These are phyloP conservation scores for Xerus rutilus DNA, from an alignment of 2,797 vertebrate species.

Conservation along the genomic window DNA sequence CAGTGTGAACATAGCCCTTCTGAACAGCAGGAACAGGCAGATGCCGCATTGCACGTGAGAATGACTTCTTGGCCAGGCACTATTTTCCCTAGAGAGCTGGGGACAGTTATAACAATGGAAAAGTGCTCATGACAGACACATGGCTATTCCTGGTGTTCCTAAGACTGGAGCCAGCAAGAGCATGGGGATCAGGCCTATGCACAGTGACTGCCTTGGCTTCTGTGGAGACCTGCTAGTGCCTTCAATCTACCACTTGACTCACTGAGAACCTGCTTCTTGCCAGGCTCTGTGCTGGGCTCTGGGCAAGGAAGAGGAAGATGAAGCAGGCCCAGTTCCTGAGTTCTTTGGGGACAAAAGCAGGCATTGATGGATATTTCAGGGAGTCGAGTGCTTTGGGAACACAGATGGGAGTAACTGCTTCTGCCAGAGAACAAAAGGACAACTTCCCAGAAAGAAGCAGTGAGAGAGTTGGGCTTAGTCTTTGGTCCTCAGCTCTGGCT, in stretches of 20 bases:
- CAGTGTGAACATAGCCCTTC: not conserved
- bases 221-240: not conserved
- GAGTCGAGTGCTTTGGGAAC: not conserved
- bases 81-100: not conserved
- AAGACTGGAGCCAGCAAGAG: not conserved
- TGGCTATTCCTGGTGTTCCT: not conserved
- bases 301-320: rapidly evolving
- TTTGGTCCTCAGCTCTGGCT: not conserved
- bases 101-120: not conserved
- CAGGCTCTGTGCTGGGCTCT: not conserved
- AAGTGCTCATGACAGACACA: not conserved
- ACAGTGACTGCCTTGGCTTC: not conserved
- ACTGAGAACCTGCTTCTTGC: not conserved
- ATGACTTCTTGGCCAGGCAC: not conserved
- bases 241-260: not conserved
- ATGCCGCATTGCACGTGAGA: not conserved
- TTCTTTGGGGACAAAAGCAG: not conserved
- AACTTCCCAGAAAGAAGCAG: not conserved
- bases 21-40: not conserved
- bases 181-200: not conserved
- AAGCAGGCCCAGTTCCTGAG: not conserved
- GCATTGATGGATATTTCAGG: not conserved
- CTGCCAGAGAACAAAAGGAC: not conserved
- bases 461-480: rapidly evolving
- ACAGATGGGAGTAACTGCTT: not conserved